Conservation (phyloP, 2,888 invertebrate species). For the Lycia hirtaria region DNA sequence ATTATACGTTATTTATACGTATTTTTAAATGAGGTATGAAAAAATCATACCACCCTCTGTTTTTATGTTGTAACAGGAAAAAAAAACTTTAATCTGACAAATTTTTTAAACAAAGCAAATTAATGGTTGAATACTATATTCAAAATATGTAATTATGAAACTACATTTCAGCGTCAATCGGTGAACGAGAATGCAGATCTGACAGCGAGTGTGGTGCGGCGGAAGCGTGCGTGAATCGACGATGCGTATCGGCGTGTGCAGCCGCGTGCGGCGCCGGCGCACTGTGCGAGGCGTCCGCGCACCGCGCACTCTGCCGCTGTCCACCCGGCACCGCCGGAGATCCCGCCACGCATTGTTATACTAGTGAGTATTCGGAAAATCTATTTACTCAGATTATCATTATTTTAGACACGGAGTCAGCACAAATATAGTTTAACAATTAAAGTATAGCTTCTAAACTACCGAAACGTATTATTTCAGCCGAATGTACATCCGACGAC, state of each 20-base stretch:
- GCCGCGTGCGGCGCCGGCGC: slow-evolving; percentile 93
- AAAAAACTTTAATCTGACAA: no score
- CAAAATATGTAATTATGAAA: background rate
- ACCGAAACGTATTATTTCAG: slow-evolving; percentile 73
- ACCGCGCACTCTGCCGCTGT: slow-evolving; percentile 93
- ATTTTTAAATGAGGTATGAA: no score
- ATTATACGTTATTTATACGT: no score
- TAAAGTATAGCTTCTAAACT: no score
- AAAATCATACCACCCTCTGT: no score
- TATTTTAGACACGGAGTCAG: background rate
- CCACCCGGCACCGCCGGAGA: slow-evolving; percentile 95
- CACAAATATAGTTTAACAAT: no score
- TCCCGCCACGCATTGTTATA: slow-evolving; percentile 93
- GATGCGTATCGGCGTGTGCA: slow-evolving; percentile 93
- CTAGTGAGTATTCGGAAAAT: slow-evolving; percentile 88
- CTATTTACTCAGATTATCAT: background rate
- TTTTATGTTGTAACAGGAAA: no score
- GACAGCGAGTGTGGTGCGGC: slow-evolving; percentile 91
- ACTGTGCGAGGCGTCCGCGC: slow-evolving; percentile 90
- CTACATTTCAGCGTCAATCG: slow-evolving; percentile 64
- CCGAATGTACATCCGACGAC: slow-evolving; percentile 91
- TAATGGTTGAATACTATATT: background rate
- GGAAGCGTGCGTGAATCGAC: slow-evolving; percentile 91
- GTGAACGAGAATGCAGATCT: slow-evolving; percentile 87
- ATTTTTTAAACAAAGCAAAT: no score